phyloP scores from a whole-genome alignment of 2,113 vertebrate species.

The Mastomys coucha region DNA sequence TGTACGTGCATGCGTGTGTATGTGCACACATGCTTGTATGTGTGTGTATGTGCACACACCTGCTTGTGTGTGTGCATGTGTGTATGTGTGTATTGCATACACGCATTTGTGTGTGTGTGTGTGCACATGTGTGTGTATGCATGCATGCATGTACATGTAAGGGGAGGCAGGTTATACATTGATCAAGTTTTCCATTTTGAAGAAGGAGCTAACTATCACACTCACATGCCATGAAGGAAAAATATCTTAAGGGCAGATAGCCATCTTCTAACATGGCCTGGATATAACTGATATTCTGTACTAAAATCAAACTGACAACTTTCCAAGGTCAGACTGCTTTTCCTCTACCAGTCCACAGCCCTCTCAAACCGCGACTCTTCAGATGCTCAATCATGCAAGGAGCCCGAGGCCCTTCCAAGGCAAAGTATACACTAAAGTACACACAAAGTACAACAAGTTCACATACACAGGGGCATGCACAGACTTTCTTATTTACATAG shows the following conservation, averaged over 20 bases:
- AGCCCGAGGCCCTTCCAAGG: neutral
- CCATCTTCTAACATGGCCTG: neutral
- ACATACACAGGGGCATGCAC: neutral
- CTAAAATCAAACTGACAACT: neutral
- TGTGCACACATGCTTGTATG: too few species aligned
- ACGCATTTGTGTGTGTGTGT: too few species aligned
- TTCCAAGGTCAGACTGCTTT: neutral
- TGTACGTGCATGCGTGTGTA: too few species aligned
- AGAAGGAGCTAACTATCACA: neutral
- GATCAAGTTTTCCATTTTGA: conserved; percentile 27
- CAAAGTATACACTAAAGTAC: neutral
- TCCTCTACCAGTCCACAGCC: neutral
- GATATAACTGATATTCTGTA: neutral
- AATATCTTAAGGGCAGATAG: conserved; percentile 10
- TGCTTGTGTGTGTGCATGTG: too few species aligned
- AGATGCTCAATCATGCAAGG: neutral
- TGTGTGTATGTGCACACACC: too few species aligned
- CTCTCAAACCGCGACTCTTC: neutral
- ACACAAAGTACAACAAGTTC: fast-evolving
- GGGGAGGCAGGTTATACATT: neutral
- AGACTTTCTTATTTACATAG: neutral
- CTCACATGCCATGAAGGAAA: neutral
- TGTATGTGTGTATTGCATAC: too few species aligned
- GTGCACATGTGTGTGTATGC: too few species aligned
- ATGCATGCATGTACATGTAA: too few species aligned